These are phyloP conservation scores for Pseudopodoces humilis DNA, from an alignment of 2,113 vertebrate species.

Conservation along the genomic window DNA sequence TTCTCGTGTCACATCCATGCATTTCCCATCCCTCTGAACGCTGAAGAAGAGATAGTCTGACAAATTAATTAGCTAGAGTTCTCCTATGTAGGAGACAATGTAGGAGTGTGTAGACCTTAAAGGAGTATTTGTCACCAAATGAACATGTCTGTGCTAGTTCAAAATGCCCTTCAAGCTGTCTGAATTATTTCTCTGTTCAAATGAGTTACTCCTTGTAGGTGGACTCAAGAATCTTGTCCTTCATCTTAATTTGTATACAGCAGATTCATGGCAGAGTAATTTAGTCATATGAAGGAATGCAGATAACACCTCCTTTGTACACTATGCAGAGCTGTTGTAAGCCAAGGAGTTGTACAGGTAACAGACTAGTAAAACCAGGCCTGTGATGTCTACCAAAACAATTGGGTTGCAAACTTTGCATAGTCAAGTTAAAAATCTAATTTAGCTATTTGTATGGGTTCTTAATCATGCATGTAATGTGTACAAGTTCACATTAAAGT, in stretches of 20 bases:
- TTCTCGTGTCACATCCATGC: background rate
- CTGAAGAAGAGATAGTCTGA: background rate
- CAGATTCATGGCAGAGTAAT: constrained; percentile 23
- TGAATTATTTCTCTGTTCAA: constrained; percentile 39
- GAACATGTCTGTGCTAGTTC: constrained; percentile 11
- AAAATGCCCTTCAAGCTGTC: constrained; percentile 38
- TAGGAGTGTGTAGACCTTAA: constrained; percentile 29
- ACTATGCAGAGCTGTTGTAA: background rate
- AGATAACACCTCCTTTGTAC: constrained; percentile 4
- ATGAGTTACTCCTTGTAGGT: constrained; percentile 41
- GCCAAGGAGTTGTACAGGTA: background rate
- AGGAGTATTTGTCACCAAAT: constrained; percentile 46
- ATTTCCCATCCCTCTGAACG: background rate
- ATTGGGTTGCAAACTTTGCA: background rate
- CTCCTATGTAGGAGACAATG: background rate
- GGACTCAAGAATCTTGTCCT: constrained; percentile 54
- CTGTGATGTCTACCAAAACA: background rate
- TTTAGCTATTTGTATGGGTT: background rate
- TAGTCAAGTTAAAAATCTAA: background rate
- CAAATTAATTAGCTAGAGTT: background rate
- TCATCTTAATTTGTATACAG: constrained; percentile 43
- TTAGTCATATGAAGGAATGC: constrained; percentile 46
- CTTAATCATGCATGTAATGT: background rate
- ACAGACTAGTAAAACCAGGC: constrained; percentile 12
- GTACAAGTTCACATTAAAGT: background rate